A percentile compares a stretch with the other conserved stretches of the same genome.
Conservation (phyloP, 2,113 vertebrate species). For the Alaudala cheleensis region DNA sequence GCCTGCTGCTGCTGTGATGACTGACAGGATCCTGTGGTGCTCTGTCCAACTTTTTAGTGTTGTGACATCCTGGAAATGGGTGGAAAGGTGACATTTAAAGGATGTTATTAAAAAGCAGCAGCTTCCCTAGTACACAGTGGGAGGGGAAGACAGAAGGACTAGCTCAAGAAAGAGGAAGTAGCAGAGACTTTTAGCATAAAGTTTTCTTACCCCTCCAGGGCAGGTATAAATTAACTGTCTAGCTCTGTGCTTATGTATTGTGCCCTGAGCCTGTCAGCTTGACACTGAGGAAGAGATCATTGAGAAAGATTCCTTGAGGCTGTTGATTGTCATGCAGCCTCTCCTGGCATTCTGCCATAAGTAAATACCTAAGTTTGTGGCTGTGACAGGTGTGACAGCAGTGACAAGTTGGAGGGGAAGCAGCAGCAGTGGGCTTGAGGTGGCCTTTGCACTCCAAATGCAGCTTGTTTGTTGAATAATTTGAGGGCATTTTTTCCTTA, state of each 20-base stretch:
- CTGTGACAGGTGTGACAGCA: constrained; percentile 1
- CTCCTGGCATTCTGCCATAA: constrained; percentile 48
- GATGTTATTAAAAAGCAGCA: neutral
- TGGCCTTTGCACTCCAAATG: neutral
- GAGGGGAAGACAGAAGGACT: neutral
- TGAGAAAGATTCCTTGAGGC: constrained; percentile 39
- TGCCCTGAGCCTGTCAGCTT: neutral
- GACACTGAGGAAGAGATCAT: neutral
- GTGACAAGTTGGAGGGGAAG: neutral
- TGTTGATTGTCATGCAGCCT: constrained; percentile 46
- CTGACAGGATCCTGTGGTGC: neutral
- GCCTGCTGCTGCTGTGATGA: neutral
- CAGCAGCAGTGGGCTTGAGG: neutral
- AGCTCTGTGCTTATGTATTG: neutral
- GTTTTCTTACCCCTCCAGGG: neutral
- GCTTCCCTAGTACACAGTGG: neutral
- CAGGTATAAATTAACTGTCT: constrained; percentile 15
- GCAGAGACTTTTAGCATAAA: neutral
- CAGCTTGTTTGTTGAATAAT: neutral
- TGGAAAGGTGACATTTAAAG: neutral
- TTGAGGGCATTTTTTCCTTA: neutral
- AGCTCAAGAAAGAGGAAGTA: neutral
- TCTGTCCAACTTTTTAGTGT: neutral
- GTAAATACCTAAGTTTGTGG: constrained; percentile 5
- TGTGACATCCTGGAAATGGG: neutral